Evolutionary conservation across 2,888 invertebrate species (phyloP).

Genomic region (Amphipyra tragopoginis): DNA sequence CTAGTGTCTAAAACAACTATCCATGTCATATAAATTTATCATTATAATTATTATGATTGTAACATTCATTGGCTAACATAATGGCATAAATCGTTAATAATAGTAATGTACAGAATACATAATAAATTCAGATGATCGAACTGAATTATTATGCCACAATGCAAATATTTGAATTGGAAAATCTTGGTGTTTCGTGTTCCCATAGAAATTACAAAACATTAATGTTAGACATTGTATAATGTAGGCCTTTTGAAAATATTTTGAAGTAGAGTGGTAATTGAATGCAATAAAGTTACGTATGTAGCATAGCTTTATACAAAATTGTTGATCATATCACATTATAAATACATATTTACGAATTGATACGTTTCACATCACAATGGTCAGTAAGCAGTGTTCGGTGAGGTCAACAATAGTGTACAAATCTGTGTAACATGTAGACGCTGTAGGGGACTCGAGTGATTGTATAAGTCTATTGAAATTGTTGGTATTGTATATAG

Average conservation of each 20-base stretch:
- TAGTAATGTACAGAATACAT: slow-evolving; percentile 61
- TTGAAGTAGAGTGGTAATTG: slow-evolving; percentile 84
- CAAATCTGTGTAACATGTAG: slow-evolving; percentile 69
- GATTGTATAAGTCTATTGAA: slow-evolving; percentile 87
- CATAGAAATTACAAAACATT: slow-evolving; percentile 71
- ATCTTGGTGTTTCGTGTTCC: slow-evolving; percentile 77
- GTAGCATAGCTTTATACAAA: slow-evolving; percentile 63
- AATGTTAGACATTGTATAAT: slow-evolving; percentile 68
- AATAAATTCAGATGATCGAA: slow-evolving; percentile 62
- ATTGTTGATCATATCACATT: slow-evolving; percentile 16
- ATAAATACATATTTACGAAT: not conserved
- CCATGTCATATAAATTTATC: slow-evolving; percentile 73
- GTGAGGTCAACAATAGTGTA: slow-evolving; percentile 49
- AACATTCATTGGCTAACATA: slow-evolving; percentile 66
- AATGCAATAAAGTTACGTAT: slow-evolving; percentile 82
- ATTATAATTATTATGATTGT: slow-evolving; percentile 65
- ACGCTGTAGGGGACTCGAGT: slow-evolving; percentile 85
- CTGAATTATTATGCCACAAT: slow-evolving; percentile 54
- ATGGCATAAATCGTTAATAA: slow-evolving; percentile 53
- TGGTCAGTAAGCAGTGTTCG: not conserved
- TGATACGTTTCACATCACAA: slow-evolving; percentile 20
- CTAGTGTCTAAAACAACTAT: slow-evolving; percentile 75
- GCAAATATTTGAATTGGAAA: slow-evolving; percentile 63
- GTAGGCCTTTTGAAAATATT: slow-evolving; percentile 85
- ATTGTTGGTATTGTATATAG: slow-evolving; percentile 88